These are phyloP conservation scores for Timema podura DNA, from an alignment of 2,888 invertebrate species.

Conservation along the genomic window DNA sequence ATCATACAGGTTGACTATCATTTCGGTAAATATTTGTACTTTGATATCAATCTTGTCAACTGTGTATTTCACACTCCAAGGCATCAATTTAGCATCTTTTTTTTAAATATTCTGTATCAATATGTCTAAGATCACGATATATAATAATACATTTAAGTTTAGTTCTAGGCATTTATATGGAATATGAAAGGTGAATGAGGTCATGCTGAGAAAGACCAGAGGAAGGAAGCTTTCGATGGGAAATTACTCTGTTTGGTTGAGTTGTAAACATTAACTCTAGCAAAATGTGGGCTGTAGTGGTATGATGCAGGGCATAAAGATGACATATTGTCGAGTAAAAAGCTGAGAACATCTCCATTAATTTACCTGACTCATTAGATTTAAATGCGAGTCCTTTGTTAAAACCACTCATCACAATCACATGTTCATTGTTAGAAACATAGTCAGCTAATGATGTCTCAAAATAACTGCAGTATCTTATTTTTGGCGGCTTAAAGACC, in stretches of 20 bases:
- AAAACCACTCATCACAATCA: conserved; percentile 17
- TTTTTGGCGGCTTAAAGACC: conserved; percentile 15
- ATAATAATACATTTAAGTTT: neutral
- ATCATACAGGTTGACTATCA: neutral
- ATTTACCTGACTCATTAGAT: neutral
- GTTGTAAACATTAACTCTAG: conserved; percentile 15
- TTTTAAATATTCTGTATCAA: neutral
- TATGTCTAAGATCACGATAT: neutral
- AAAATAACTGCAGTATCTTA: neutral
- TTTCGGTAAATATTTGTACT: neutral
- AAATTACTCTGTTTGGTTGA: neutral
- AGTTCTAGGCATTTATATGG: neutral
- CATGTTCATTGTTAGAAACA: neutral
- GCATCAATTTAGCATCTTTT: neutral
- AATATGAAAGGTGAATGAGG: neutral
- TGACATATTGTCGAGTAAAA: neutral
- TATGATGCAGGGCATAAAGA: conserved; percentile 10
- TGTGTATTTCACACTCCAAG: neutral
- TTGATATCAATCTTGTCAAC: neutral
- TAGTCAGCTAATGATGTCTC: neutral
- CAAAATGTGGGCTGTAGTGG: conserved; percentile 12
- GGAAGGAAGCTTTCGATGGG: conserved; percentile 8
- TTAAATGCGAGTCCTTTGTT: conserved; percentile 10
- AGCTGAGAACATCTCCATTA: neutral
- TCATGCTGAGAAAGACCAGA: neutral